phyloP scores from a whole-genome alignment of 2,797 vertebrate species.

The Apogon talboti region DNA sequence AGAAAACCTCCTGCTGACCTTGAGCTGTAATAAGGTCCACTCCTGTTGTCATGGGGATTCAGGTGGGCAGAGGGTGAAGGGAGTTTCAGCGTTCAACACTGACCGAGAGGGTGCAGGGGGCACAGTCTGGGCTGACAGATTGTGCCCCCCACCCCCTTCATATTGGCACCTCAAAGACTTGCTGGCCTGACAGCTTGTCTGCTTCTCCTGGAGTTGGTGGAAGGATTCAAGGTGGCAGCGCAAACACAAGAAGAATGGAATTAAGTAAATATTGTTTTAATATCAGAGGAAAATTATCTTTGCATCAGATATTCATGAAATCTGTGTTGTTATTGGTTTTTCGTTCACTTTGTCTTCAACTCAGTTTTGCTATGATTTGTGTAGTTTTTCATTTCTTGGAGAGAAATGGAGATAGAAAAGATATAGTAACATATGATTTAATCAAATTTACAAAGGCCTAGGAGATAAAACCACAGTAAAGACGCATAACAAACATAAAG shows the following conservation, averaged over 20 bases:
- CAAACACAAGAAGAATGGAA: slow-evolving; percentile 27
- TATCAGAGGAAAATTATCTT: slow-evolving; percentile 10
- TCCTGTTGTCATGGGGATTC: slow-evolving; percentile 67
- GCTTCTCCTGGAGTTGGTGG: slow-evolving; percentile 40
- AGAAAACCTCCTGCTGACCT: slow-evolving; percentile 79
- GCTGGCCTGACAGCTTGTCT: slow-evolving; percentile 65
- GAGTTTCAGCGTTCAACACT: slow-evolving; percentile 36
- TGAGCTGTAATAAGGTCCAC: slow-evolving; percentile 72
- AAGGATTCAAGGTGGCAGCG: slow-evolving; percentile 9
- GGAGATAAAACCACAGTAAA: too few relatives aligned
- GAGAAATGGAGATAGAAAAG: not conserved
- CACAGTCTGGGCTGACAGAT: slow-evolving; percentile 74
- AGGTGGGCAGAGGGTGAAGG: slow-evolving; percentile 54
- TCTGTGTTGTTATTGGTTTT: slow-evolving; percentile 24
- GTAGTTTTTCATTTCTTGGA: not conserved
- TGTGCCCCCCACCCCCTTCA: slow-evolving; percentile 51
- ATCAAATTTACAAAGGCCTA: too few relatives aligned
- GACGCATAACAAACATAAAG: too few relatives aligned
- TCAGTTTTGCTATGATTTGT: not conserved
- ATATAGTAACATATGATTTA: too few relatives aligned
- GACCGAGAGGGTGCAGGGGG: slow-evolving; percentile 55
- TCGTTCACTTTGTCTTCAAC: not conserved
- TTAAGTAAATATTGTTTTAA: slow-evolving; percentile 19
- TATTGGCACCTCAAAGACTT: slow-evolving; percentile 58
- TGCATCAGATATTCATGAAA: slow-evolving; percentile 33